These are phyloP conservation scores for Macquaria australasica DNA, from an alignment of 2,113 vertebrate genomes.

Conservation along the genomic window DNA sequence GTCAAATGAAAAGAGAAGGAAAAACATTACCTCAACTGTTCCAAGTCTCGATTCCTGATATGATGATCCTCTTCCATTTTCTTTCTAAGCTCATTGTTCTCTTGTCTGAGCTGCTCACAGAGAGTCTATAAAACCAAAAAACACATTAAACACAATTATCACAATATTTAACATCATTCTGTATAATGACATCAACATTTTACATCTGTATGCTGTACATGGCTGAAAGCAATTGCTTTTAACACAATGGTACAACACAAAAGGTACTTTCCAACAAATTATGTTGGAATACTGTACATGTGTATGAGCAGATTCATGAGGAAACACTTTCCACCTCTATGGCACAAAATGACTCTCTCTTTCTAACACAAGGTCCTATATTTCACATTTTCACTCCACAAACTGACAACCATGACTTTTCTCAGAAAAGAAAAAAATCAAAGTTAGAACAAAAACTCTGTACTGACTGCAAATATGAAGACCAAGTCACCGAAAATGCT, in stretches of 20 bases:
- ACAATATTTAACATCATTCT: neutral
- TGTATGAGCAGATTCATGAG: neutral
- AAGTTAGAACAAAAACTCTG: neutral
- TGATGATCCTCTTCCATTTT: slow-evolving; percentile 96
- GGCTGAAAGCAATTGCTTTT: neutral
- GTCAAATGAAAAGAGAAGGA: slow-evolving; percentile 30
- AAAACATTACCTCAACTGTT: slow-evolving; percentile 90
- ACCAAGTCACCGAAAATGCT: neutral
- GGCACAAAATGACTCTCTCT: neutral
- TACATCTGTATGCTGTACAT: neutral
- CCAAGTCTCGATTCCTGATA: slow-evolving; percentile 92
- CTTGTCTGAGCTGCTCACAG: slow-evolving; percentile 94
- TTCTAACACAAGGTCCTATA: neutral
- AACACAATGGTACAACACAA: neutral
- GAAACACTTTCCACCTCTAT: neutral
- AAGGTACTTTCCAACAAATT: neutral
- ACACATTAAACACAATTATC: neutral
- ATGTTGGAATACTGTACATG: neutral
- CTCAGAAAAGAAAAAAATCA: neutral
- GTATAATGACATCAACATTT: neutral
- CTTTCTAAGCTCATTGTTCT: slow-evolving; percentile 94
- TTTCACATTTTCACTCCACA: neutral
- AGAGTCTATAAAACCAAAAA: slow-evolving; percentile 85
- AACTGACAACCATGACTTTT: neutral
- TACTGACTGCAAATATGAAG: neutral